Conservation (phyloP, 2,113 vertebrate genomes). For the Coptodon bakossiorum region DNA sequence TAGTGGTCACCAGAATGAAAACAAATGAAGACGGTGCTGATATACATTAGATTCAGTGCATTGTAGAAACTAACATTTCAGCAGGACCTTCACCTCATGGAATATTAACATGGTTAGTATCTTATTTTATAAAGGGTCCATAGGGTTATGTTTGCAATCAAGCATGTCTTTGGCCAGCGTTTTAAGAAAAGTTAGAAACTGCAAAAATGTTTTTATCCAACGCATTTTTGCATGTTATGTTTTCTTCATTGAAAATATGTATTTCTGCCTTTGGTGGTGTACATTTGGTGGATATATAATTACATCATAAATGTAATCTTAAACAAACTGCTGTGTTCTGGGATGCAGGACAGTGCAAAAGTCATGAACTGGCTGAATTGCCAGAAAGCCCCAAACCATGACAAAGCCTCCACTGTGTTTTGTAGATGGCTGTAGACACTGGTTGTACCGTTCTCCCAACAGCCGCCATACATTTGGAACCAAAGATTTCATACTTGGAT, state of each 20-base stretch:
- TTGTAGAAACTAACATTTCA: not conserved
- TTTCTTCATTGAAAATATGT: not conserved
- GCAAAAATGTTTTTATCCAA: not conserved
- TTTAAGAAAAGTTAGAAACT: not conserved
- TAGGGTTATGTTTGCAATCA: not conserved
- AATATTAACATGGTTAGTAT: not conserved
- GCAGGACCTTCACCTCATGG: not conserved
- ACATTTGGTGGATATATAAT: not conserved
- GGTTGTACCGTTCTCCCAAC: not conserved
- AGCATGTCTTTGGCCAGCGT: not conserved
- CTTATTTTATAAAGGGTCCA: not conserved
- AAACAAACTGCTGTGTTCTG: not conserved
- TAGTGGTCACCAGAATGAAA: not conserved
- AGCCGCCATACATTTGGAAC: not conserved
- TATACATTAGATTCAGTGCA: not conserved
- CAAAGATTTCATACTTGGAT: not conserved
- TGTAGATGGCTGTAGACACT: not conserved
- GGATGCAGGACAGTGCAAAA: not conserved
- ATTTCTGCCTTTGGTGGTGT: not conserved
- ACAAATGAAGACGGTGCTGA: not conserved
- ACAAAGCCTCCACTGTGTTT: not conserved
- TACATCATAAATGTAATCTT: not conserved
- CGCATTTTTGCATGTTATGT: not conserved
- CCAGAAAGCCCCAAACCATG: not conserved
- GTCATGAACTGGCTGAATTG: not conserved